These are phyloP conservation scores for Drosophila sulfurigaster DNA, from an alignment of 1,140 invertebrate species.

Conservation along the genomic window DNA sequence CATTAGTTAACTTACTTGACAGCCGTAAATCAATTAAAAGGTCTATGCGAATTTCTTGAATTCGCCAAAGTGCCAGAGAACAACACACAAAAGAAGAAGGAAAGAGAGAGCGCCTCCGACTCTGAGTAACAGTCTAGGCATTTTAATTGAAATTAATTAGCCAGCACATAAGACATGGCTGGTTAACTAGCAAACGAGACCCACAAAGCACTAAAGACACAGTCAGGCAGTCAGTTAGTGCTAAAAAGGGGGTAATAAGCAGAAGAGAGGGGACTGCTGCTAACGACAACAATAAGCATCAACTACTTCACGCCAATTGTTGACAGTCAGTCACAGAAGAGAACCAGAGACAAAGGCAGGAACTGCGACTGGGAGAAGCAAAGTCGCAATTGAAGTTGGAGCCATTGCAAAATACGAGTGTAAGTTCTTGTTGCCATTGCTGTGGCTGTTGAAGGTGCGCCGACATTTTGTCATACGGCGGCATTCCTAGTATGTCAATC, in stretches of 20 bases:
- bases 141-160: slow-evolving; percentile 84
- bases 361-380: not conserved
- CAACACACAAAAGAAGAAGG: not conserved
- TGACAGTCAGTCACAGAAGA: slow-evolving; percentile 58
- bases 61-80: slow-evolving; percentile 11
- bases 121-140: slow-evolving; percentile 70
- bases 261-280: slow-evolving; percentile 15
- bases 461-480: slow-evolving; percentile 58
- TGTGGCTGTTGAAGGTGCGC: slow-evolving; percentile 43
- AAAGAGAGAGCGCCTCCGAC: not conserved
- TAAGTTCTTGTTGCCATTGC: slow-evolving; percentile 16
- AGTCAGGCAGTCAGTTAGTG: not conserved
- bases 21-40: slow-evolving; percentile 77
- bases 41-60: slow-evolving; percentile 58
- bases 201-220: slow-evolving; percentile 23
- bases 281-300: slow-evolving; percentile 57
- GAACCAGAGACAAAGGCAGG: slow-evolving; percentile 1
- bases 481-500: slow-evolving; percentile 76
- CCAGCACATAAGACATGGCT: slow-evolving; percentile 62
- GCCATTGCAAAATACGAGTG: slow-evolving; percentile 42
- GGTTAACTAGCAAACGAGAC: slow-evolving; percentile 59
- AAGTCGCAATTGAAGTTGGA: slow-evolving; percentile 45
- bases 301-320: slow-evolving; percentile 80
- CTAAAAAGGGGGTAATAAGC: not conserved
- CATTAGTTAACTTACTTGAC: slow-evolving; percentile 59